Evolutionary conservation across 30 jellyfish, hydroid and myxozoan genomes (phyloP), one percentile per base, ranked within the genome.

Genomic region (Aurelia aurita complex sp. Pacific): DNA sequence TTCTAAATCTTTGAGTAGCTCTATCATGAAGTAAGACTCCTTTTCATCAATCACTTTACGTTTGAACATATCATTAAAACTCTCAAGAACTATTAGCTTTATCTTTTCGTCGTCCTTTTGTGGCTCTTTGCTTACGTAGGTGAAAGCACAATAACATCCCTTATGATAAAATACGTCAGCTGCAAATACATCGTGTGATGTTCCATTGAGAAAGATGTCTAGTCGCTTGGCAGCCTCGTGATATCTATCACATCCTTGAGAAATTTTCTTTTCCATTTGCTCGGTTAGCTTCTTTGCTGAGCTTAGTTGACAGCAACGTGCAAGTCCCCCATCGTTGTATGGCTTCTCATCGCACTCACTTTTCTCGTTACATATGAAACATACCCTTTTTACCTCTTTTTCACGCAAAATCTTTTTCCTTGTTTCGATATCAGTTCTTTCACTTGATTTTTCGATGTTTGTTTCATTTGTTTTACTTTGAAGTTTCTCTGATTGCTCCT

Each of bases 201-300:
- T 77, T 60, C 78, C 78, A 62, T 35, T 60, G 53, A 77, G 88
- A 77, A 77, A 36, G 77, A 77, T 77, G 67, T 77, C 88, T 53
- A 77, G 77, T 62, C 88, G 88, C 8, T 77, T 77, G 76, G 88
- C 88, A 77, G 88, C 88, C 14, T 77, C 88, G 67, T 64, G 42
- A 77, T 35, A 77, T 75, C 60, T 75, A 33, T 51, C 74, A 75
- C 85, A 3, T 75, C 52, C 85, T 50, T 75, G 76, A 53, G 76
- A 75, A 53, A 75, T 12, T 75, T 43, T 75, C 63, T n/a, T 75
- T 53, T 38, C 63, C 88, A 65, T 64, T 19, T 53, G 35, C 61
- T 77, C 81, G n/a, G n/a, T n/a, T n/a, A n/a, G n/a, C n/a, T n/a
- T n/a, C n/a, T n/a, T n/a, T n/a, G n/a, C n/a, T n/a, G n/a, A n/a